Percentiles rank a stretch among this genome's conserved stretches.
These are phyloP conservation scores for Mormyrus iriodes DNA, from an alignment of 2,113 vertebrate species.

Conservation along the genomic window DNA sequence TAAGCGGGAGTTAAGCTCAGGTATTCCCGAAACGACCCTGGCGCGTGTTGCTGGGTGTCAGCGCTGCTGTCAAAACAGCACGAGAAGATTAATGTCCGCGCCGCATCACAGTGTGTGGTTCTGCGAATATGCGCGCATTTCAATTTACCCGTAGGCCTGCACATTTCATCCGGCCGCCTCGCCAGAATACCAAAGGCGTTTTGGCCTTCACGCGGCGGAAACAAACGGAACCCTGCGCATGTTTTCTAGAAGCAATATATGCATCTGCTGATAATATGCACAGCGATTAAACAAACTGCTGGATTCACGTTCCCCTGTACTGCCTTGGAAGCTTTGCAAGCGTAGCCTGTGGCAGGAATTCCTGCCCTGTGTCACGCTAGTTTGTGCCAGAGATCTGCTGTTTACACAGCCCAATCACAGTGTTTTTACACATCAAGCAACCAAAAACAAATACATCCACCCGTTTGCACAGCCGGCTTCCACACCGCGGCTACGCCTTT, in stretches of 20 bases:
- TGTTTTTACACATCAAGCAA: slow-evolving; percentile 6
- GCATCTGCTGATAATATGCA: neutral
- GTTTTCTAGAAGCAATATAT: neutral
- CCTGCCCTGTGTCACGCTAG: neutral
- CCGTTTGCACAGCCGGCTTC: neutral
- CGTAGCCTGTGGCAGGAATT: neutral
- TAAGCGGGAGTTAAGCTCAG: neutral
- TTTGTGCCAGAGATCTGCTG: neutral
- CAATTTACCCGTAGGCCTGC: neutral
- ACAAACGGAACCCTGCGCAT: neutral
- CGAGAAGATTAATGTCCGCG: slow-evolving; percentile 21
- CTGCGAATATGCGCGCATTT: neutral
- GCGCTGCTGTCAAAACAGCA: slow-evolving; percentile 21
- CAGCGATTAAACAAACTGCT: neutral
- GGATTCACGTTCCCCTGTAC: neutral
- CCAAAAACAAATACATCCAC: slow-evolving; percentile 17
- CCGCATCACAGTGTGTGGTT: neutral
- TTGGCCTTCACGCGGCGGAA: neutral
- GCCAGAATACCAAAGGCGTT: neutral
- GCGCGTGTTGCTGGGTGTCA: neutral
- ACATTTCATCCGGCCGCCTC: neutral
- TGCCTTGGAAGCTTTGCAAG: neutral
- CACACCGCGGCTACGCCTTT: too few species aligned
- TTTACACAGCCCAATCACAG: slow-evolving; percentile 20
- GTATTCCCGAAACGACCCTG: slow-evolving; percentile 12